phyloP scores from a whole-genome alignment of 2,888 invertebrate genomes.

The Cyclophora albipunctata region DNA sequence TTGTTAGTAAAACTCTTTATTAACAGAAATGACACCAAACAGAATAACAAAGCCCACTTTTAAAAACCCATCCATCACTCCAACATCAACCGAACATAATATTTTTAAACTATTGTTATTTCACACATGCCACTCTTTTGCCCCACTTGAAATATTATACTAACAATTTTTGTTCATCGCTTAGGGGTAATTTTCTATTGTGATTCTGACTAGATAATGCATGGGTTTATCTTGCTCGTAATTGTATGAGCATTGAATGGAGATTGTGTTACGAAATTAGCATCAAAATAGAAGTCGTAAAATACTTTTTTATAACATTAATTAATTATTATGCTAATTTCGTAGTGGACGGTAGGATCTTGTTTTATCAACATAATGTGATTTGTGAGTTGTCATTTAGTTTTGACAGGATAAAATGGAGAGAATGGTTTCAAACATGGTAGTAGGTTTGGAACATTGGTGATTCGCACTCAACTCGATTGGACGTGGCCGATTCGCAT shows the following conservation, averaged over 20 bases:
- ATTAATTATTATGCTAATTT: constrained; percentile 57
- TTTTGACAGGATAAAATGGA: no score
- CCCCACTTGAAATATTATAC: constrained; percentile 71
- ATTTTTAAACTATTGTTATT: constrained; percentile 54
- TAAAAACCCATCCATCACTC: constrained; percentile 45
- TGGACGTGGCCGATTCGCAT: no score
- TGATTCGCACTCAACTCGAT: no score
- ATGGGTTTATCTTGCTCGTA: constrained; percentile 67
- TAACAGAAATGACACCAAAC: no score
- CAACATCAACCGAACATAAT: constrained; percentile 40
- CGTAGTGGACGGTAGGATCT: constrained; percentile 24
- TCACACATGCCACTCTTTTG: constrained; percentile 63
- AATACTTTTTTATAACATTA: constrained; percentile 47
- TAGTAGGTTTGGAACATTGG: no score
- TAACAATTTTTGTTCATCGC: constrained; percentile 56
- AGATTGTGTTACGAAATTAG: constrained; percentile 69
- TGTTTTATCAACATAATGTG: background rate
- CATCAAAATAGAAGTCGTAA: constrained; percentile 52
- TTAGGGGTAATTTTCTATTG: constrained; percentile 64
- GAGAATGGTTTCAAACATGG: no score
- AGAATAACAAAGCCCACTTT: no score
- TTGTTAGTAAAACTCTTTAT: no score
- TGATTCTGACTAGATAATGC: constrained; percentile 68
- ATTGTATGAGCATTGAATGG: constrained; percentile 61
- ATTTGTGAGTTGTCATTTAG: no score